Evolutionary conservation across 2,113 vertebrate species (phyloP), one percentile per base, ranked within the genome.

Genomic region (Halichoeres trimaculatus): DNA sequence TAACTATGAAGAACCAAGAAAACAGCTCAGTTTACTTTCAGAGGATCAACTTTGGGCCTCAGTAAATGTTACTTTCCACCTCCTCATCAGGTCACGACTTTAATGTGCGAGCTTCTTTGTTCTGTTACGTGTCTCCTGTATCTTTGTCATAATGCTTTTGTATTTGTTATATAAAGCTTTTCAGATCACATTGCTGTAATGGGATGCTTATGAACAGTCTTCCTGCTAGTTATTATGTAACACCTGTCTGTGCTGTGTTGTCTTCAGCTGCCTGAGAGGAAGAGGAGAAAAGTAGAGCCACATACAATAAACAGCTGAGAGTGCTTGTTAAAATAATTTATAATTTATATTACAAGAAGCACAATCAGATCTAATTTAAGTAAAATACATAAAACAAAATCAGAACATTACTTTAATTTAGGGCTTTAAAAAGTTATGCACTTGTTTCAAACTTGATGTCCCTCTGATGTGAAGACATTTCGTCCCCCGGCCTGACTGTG

Each of bases 401-500:
- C 20, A 34, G 11, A 30, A 7, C 20, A 20, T 40, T 14, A 24
- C 1, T 30, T 30, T 30, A 30, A 30, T 4, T 30, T 3, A 30
- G 30, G 30, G 30, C 30, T 30, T 30, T 30, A 6, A 48, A 54
- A 78, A 57, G 50, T 26, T 62, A 19, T n/a, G 16, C 1, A 1
- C 3, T 43, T 24, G 38, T 47, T 73, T 57, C 17, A 68, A 56
- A 63, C 50, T 23, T 10, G 40, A 1, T 64, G 59, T 3, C 11
- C 17, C 40, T 48, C 34, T 55, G 67, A 67, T n/a, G 55, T 61
- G 2, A 34, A 74, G 61, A 71, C 12, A 22, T 19, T 51, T 43
- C 17, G 35, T 45, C 55, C 36, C 22, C 10, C 71, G 67, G 69
- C 77, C 74, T 53, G 45, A 35, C 70, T 70, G 41, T 36, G 41